Conservation (phyloP, 2,113 vertebrate species). For the Raja brachyura region DNA sequence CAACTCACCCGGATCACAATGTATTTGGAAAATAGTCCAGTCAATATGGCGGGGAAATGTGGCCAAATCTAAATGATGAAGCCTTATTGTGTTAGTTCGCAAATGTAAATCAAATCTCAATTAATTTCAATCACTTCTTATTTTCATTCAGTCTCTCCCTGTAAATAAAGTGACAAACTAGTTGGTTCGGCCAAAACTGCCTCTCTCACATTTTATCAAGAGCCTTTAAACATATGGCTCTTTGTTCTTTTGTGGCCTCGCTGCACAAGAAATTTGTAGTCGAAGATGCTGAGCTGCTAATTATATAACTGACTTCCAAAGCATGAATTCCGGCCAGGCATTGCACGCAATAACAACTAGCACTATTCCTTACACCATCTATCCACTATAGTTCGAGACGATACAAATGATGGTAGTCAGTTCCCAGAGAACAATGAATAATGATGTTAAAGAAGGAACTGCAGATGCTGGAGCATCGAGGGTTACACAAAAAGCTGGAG, state of each 20-base stretch:
- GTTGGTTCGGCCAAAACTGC: not conserved
- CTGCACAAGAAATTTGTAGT: not conserved
- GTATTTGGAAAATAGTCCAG: not conserved
- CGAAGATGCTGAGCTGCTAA: not conserved
- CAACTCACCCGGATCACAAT: too few relatives aligned
- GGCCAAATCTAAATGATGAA: not conserved
- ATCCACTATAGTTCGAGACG: not conserved
- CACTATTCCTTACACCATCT: not conserved
- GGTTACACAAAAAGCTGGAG: too few relatives aligned
- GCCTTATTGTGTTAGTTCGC: not conserved
- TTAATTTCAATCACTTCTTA: not conserved
- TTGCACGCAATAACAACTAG: not conserved
- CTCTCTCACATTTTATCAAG: not conserved
- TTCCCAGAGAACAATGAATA: not conserved
- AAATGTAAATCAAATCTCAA: not conserved
- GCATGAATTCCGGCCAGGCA: not conserved
- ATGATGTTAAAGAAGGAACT: too few relatives aligned
- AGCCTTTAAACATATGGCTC: not conserved
- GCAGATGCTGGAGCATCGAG: too few relatives aligned
- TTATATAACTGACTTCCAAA: not conserved
- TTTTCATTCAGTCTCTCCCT: not conserved
- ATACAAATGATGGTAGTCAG: not conserved
- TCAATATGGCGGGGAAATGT: not conserved
- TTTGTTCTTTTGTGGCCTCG: not conserved
- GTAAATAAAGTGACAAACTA: too few relatives aligned